These are phyloP conservation scores for Drosophila acutilabella DNA, from an alignment of 2,888 invertebrate species.

Conservation along the genomic window DNA sequence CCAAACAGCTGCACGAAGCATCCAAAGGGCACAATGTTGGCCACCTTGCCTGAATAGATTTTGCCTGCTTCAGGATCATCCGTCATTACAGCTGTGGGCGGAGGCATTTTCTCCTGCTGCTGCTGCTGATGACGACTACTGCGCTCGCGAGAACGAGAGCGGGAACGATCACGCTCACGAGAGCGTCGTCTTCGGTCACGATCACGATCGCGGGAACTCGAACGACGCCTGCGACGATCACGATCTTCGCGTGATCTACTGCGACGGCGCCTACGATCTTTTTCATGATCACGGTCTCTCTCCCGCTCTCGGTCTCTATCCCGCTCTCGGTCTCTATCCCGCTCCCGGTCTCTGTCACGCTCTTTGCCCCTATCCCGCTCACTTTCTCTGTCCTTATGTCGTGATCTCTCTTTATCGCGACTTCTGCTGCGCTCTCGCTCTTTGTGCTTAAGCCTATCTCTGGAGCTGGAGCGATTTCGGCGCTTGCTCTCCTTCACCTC, in stretches of 20 bases:
- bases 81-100: conserved; percentile 85
- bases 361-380: conserved; percentile 10
- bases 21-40: conserved; percentile 98
- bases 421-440: conserved; percentile 40
- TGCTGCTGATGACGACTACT: conserved; percentile 74
- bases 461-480: conserved; percentile 57
- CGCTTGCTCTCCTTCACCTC: conserved; percentile 52
- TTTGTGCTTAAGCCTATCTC: conserved; percentile 60
- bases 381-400: conserved; percentile 27
- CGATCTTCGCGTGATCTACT: conserved; percentile 13
- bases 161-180: conserved; percentile 19
- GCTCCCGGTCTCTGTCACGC: conserved; percentile 24
- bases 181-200: conserved; percentile 41
- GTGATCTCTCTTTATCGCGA: conserved; percentile 24
- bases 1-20: conserved; percentile 99
- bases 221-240: conserved; percentile 40
- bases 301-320: conserved; percentile 33
- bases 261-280: conserved; percentile 1
- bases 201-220: conserved; percentile 41
- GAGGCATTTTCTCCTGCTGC: conserved; percentile 77
- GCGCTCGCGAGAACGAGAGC: conserved; percentile 53
- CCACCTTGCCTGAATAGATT: conserved; percentile 97
- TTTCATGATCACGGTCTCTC: conserved; percentile 32
- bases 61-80: conserved; percentile 92
- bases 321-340: conserved; percentile 29